Conservation (phyloP, 2,888 invertebrate species). For the Drosophila meridionalis region DNA sequence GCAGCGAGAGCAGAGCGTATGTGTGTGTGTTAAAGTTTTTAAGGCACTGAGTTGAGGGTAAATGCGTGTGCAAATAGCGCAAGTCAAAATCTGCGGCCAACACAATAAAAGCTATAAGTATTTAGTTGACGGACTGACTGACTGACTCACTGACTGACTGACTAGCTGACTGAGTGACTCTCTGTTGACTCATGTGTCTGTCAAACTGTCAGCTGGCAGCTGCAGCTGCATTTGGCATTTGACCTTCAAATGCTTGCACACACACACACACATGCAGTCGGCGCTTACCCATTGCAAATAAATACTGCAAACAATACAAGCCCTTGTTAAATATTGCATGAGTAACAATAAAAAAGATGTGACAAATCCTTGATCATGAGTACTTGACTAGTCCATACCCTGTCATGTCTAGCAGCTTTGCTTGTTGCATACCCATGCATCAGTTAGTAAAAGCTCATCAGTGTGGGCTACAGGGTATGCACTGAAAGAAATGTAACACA, state of each 20-base stretch:
- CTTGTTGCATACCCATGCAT: neutral
- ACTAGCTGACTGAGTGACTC: conserved; percentile 20
- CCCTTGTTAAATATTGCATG: conserved; percentile 60
- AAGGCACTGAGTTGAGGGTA: conserved; percentile 7
- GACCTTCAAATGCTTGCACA: conserved; percentile 53
- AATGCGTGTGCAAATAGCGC: conserved; percentile 30
- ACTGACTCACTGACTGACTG: neutral
- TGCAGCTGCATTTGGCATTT: conserved; percentile 58
- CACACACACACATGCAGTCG: conserved; percentile 1
- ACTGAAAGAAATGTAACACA: conserved; percentile 18
- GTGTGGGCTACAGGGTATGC: conserved; percentile 19
- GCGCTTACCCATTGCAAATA: conserved; percentile 41
- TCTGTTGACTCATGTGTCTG: conserved; percentile 17
- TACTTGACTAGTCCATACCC: conserved; percentile 2
- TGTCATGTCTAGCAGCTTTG: neutral
- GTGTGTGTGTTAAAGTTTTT: neutral
- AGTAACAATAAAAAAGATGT: conserved; percentile 34
- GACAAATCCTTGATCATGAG: neutral
- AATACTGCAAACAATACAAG: conserved; percentile 42
- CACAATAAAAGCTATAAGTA: conserved; percentile 50
- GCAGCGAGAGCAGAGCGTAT: neutral
- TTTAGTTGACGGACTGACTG: conserved; percentile 27
- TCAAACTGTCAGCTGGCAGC: conserved; percentile 17
- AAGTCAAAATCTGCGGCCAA: conserved; percentile 47
- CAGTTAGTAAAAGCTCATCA: neutral